Conservation (phyloP, 2,113 vertebrate genomes). For the Oncorhynchus kisutch region DNA sequence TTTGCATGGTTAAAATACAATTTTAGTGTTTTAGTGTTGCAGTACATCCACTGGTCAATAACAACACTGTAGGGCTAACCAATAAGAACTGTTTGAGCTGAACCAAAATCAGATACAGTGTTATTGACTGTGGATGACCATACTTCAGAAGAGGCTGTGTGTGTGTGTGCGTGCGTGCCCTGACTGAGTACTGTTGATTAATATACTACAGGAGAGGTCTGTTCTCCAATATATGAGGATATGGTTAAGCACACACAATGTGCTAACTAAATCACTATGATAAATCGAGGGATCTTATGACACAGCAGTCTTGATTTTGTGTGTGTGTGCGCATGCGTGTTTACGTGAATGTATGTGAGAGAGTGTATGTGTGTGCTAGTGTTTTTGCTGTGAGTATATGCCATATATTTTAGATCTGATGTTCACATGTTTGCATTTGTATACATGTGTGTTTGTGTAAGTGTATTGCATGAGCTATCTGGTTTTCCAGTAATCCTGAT, state of each 20-base stretch:
- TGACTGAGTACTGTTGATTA: no score
- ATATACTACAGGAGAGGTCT: neutral
- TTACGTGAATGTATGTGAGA: no score
- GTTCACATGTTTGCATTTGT: no score
- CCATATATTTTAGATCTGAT: no score
- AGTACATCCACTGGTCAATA: neutral
- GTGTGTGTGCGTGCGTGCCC: neutral
- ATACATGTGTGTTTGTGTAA: no score
- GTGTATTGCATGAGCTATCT: no score
- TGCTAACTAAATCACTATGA: neutral
- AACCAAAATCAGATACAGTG: neutral
- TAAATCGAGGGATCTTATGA: neutral
- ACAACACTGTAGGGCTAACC: neutral
- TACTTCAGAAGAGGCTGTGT: neutral
- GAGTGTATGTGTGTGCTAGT: no score
- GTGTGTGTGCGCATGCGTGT: no score
- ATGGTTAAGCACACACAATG: neutral
- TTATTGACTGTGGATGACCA: neutral
- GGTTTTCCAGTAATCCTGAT: no score
- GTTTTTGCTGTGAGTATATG: no score
- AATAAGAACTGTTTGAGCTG: neutral
- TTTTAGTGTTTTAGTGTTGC: no score
- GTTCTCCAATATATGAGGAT: neutral
- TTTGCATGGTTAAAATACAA: no score
- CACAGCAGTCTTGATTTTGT: neutral